Evolutionary conservation across 2,888 invertebrate species (phyloP).

Genomic region (Pandemis corylana): DNA sequence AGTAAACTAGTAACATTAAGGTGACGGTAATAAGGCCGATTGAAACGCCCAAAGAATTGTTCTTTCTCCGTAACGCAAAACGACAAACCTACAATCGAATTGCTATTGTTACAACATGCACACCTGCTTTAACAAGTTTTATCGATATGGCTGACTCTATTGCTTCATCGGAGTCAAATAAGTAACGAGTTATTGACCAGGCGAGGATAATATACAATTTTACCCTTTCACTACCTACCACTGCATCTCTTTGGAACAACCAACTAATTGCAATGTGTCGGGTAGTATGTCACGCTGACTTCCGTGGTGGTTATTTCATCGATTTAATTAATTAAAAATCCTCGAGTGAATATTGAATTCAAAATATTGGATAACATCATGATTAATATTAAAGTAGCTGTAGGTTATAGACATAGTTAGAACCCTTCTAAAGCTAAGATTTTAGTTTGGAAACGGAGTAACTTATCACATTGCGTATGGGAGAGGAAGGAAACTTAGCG

Average conservation of each 20-base stretch:
- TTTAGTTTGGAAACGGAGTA: neutral
- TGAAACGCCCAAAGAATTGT: conserved; percentile 1
- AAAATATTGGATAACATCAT: conserved; percentile 14
- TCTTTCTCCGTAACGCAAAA: neutral
- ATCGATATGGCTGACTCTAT: conserved; percentile 18
- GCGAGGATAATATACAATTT: conserved; percentile 21
- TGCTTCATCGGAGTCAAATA: conserved; percentile 20
- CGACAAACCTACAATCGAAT: neutral
- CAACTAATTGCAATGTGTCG: conserved; percentile 3
- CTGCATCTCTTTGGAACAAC: conserved; percentile 6
- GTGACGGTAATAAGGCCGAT: neutral
- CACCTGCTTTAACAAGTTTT: conserved; percentile 25
- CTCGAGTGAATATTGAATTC: neutral
- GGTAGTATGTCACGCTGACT: conserved; percentile 11
- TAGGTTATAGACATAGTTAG: neutral
- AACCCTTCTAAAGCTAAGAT: neutral
- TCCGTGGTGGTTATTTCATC: conserved; percentile 31
- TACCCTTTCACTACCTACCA: conserved; percentile 26
- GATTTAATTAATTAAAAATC: conserved; percentile 24
- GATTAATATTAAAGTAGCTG: neutral
- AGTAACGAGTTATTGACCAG: conserved; percentile 22
- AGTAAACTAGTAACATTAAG: neutral
- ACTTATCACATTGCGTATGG: neutral
- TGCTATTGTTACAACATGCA: conserved; percentile 20
- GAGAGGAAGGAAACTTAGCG: too few relatives aligned